Base-by-base conservation (phyloP, 2,797 vertebrate genomes). In the Squalus acanthias region DNA sequence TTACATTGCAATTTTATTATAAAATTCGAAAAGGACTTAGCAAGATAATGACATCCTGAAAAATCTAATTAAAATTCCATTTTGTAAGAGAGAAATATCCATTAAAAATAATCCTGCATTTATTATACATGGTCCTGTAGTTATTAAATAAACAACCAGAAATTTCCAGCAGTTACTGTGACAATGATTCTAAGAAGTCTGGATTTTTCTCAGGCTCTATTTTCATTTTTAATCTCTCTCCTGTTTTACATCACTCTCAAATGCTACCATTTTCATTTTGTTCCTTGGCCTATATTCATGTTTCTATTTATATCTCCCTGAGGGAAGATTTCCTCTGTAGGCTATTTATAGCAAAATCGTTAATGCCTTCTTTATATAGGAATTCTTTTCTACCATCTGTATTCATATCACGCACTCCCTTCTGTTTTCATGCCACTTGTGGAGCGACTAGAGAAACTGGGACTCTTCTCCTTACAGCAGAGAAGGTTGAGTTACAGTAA, bases 251-350 rank as follows among this genome's bases (percentile, higher is more conserved):
- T 85, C 82, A 50, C 20, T 46, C 46, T 50, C 46, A 50, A 63
- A 65, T n/a, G 29, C 57, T n/a, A 91, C 88, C 88, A 63, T 91
- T 91, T 91, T 91, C 29, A 91, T 91, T 91, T 65, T 91, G 33
- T 0, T 91, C 12, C 57, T 91, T 65, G 15, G 57, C 5, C 57
- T 91, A 91, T 65, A 65, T 65, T 91, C 88, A 33, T 91, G 88
- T 33, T 63, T 63, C 29, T 65, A 91, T 91, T 24, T 33, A 29
- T 29, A 76, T 91, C 13, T 63, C 88, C 60, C 88, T 63, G 13
- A 13, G 53, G 26, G 57, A 65, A n/a, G 12, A 91, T 65, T 63
- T 91, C 29, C 88, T 91, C 57, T 65, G 22, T 88, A 9, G 4
- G 1, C 60, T 91, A 91, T 63, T 63, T 63, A 65, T 63, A 65